These are phyloP conservation scores for Protosalanx chinensis DNA, from an alignment of 2,797 vertebrate species.

Conservation along the genomic window DNA sequence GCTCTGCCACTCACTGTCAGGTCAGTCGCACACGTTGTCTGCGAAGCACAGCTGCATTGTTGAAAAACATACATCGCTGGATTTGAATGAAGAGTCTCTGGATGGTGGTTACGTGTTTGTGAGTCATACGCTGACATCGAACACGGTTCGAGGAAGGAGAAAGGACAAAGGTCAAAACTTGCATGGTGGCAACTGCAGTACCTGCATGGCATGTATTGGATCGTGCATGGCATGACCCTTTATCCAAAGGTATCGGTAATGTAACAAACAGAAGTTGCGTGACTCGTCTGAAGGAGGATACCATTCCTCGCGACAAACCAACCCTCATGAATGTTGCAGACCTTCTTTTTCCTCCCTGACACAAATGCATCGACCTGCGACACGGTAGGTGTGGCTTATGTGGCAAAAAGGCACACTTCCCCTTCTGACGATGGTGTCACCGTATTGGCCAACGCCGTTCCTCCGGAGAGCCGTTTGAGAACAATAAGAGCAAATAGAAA, in stretches of 20 bases:
- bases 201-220: neutral
- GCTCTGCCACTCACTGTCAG: slow-evolving; percentile 26
- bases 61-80: neutral
- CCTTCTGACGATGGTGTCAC: slow-evolving; percentile 65
- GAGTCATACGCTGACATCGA: too few relatives aligned
- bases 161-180: too few relatives aligned
- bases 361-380: slow-evolving; percentile 44
- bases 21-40: slow-evolving; percentile 24
- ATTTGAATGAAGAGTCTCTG: neutral
- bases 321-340: neutral
- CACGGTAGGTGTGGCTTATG: slow-evolving; percentile 63
- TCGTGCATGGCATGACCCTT: neutral
- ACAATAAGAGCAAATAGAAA: slow-evolving; percentile 33
- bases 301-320: too few relatives aligned
- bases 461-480: slow-evolving; percentile 48
- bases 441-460: slow-evolving; percentile 60
- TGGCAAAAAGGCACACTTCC: slow-evolving; percentile 69
- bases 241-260: too few relatives aligned
- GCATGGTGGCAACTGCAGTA: neutral
- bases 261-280: too few relatives aligned
- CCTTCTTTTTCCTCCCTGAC: neutral
- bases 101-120: too few relatives aligned
- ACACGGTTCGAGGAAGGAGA: too few relatives aligned
- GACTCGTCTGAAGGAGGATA: too few relatives aligned
- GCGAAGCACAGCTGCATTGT: too few relatives aligned